phyloP scores from a whole-genome alignment of 2,113 vertebrate species.

The Ictalurus punctatus region DNA sequence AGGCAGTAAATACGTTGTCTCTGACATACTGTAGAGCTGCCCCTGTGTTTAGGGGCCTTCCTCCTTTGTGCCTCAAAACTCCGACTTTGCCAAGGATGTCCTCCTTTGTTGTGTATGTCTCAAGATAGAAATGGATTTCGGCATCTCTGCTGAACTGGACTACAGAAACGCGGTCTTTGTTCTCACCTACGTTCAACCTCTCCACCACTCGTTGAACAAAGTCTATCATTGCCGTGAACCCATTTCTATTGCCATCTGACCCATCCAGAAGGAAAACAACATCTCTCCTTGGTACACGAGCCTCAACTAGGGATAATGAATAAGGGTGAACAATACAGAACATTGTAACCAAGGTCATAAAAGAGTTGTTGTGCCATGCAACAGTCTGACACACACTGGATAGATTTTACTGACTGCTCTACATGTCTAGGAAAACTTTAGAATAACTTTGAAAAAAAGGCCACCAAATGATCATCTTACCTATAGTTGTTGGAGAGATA shows the following conservation, averaged over 20 bases:
- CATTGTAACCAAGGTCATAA: neutral
- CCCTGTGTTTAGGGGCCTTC: constrained; percentile 72
- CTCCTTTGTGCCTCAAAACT: constrained; percentile 53
- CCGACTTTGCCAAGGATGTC: constrained; percentile 41
- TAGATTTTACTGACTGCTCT: neutral
- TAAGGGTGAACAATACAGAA: neutral
- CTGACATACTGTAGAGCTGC: constrained; percentile 66
- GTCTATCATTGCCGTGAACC: constrained; percentile 51
- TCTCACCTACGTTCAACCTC: constrained; percentile 49
- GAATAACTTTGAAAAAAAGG: neutral
- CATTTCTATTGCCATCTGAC: constrained; percentile 53
- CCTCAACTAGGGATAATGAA: neutral
- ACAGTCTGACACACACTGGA: constrained; percentile 31
- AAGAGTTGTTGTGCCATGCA: neutral
- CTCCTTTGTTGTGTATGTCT: constrained; percentile 51
- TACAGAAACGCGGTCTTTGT: constrained; percentile 57
- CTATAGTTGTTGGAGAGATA: neutral
- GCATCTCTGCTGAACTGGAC: constrained; percentile 59
- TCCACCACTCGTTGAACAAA: constrained; percentile 57
- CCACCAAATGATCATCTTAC: neutral
- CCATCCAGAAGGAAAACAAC: constrained; percentile 57
- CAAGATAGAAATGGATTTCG: constrained; percentile 56
- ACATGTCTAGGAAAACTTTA: neutral
- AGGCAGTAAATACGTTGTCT: constrained; percentile 70
- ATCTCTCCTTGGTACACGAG: constrained; percentile 37